Percentiles rank a stretch among this genome's conserved stretches.
Evolutionary conservation across 2,797 vertebrate genomes (phyloP).

Genomic region (Diceros bicornis): DNA sequence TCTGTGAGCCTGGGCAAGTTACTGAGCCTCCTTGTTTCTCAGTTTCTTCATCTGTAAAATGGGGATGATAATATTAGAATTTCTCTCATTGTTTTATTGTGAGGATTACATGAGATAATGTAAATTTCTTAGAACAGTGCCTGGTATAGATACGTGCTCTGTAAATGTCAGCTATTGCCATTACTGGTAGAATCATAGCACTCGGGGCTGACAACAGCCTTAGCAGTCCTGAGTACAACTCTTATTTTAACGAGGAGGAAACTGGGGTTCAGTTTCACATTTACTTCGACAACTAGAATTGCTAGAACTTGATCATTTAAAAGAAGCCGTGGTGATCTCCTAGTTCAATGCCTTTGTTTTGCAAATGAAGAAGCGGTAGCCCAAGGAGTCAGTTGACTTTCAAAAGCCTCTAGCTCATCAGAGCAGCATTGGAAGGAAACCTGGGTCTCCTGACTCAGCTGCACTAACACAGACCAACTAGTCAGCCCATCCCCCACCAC

Average conservation of each 20-base stretch:
- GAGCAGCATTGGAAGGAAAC: neutral
- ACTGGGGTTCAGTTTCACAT: neutral
- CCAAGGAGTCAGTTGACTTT: neutral
- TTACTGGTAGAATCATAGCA: neutral
- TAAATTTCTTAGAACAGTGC: neutral
- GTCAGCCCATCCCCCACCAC: neutral
- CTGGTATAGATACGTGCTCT: neutral
- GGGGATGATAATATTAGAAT: neutral
- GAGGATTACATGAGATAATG: neutral
- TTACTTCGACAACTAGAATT: neutral
- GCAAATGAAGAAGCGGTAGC: neutral
- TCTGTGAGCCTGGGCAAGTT: neutral
- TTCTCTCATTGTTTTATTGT: neutral
- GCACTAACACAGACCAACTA: accelerated
- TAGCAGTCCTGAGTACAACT: neutral
- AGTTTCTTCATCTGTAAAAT: neutral
- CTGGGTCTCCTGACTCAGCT: neutral
- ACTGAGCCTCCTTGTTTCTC: neutral
- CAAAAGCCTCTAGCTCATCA: neutral
- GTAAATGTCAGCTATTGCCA: neutral
- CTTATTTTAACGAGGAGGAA: neutral
- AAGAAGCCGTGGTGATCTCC: neutral
- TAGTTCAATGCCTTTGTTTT: neutral
- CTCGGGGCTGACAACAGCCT: neutral
- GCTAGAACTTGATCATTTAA: neutral